Conservation (phyloP, 2,888 invertebrate species). For the Nineta flava region DNA sequence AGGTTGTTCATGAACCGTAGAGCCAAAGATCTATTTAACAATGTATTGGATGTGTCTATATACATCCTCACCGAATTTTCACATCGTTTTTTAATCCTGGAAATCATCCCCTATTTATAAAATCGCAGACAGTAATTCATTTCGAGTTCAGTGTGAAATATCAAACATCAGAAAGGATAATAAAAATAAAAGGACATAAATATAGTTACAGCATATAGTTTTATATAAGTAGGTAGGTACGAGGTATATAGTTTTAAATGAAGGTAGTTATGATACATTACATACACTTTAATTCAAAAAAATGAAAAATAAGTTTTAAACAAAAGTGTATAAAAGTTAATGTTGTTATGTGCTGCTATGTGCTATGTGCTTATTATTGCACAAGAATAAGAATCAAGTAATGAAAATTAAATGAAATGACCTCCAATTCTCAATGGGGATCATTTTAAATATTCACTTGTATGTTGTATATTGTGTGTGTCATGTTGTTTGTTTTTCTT, state of each 20-base stretch:
- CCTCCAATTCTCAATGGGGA: conserved; percentile 22
- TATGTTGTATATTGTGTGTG: conserved; percentile 24
- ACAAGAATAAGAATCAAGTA: conserved; percentile 8
- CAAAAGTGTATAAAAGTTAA: conserved; percentile 1
- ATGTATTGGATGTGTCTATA: too few species aligned
- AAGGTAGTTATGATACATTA: conserved; percentile 1
- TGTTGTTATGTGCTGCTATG: background rate
- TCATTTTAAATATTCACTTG: conserved; percentile 30
- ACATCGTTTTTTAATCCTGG: too few species aligned
- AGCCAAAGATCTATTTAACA: too few species aligned
- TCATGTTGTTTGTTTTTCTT: background rate
- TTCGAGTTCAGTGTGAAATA: background rate
- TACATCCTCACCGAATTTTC: too few species aligned
- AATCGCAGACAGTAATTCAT: too few species aligned
- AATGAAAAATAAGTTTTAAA: background rate
- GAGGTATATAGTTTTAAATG: background rate
- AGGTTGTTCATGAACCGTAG: too few species aligned
- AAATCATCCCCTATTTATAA: too few species aligned
- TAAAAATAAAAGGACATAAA: background rate
- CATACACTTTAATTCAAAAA: conserved; percentile 2
- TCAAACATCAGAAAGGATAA: background rate
- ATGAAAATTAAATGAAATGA: conserved; percentile 31
- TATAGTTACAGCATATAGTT: too few species aligned
- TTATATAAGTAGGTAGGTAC: background rate
- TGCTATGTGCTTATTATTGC: background rate